These are phyloP conservation scores for Ceratoteleas bidentatus DNA, from an alignment of 1,140 invertebrate genomes.

Conservation along the genomic window DNA sequence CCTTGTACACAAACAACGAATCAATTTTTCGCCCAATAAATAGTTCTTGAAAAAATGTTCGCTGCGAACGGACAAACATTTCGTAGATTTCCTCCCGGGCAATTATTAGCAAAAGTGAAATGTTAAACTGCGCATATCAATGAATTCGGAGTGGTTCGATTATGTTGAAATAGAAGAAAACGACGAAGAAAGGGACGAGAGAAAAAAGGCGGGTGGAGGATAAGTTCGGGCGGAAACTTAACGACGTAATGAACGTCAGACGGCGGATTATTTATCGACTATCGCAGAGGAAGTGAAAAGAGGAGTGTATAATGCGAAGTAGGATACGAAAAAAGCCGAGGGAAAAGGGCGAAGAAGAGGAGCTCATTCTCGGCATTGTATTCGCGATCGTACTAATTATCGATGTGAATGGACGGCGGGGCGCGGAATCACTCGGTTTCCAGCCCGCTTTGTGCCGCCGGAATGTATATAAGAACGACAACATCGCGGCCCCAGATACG, in stretches of 20 bases:
- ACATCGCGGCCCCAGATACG: constrained; percentile 36
- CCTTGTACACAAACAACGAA: too few species aligned
- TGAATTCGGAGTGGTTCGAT: constrained; percentile 54
- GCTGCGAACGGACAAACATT: constrained; percentile 14
- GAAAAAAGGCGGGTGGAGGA: constrained; percentile 31
- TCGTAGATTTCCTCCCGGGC: constrained; percentile 3
- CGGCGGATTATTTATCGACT: constrained; percentile 75
- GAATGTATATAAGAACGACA: constrained; percentile 60
- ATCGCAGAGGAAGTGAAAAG: constrained; percentile 58
- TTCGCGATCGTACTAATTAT: constrained; percentile 69
- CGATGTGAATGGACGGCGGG: constrained; percentile 64
- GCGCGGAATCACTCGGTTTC: constrained; percentile 58
- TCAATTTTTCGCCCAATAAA: neutral
- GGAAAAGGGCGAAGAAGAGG: constrained; percentile 47
- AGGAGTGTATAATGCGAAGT: constrained; percentile 57
- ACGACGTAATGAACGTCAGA: constrained; percentile 76
- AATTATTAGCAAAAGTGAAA: constrained; percentile 46
- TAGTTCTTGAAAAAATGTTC: neutral
- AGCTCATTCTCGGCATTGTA: constrained; percentile 61
- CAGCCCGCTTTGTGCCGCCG: constrained; percentile 48
- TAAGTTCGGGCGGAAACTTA: constrained; percentile 71
- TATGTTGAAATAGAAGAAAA: constrained; percentile 41
- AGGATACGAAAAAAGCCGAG: constrained; percentile 45
- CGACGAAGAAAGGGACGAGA: constrained; percentile 1
- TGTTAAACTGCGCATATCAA: constrained; percentile 44